phyloP scores from a whole-genome alignment of 2,797 vertebrate genomes.

The Syncerus caffer region DNA sequence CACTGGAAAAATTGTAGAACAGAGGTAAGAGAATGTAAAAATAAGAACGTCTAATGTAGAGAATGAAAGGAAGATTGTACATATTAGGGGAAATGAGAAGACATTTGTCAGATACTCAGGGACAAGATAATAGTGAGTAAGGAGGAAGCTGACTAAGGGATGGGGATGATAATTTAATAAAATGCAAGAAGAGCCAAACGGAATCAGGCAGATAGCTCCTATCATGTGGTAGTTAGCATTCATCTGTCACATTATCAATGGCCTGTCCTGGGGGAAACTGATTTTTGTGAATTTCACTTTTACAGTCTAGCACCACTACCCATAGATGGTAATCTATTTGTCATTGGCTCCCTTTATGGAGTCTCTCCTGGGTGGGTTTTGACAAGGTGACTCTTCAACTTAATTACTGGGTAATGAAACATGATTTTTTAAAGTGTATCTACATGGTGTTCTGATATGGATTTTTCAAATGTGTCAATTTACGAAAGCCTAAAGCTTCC shows the following conservation, averaged over 20 bases:
- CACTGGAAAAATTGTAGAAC: slow-evolving; percentile 26
- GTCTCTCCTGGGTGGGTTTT: neutral
- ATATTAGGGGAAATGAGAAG: slow-evolving; percentile 56
- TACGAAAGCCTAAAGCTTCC: neutral
- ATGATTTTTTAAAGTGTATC: neutral
- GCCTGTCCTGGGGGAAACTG: neutral
- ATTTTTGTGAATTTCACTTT: neutral
- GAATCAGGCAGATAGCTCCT: neutral
- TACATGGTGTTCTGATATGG: neutral
- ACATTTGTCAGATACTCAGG: slow-evolving; percentile 54
- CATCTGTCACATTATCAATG: neutral
- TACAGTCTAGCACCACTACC: neutral
- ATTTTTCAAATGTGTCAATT: neutral
- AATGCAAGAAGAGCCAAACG: neutral
- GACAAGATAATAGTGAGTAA: slow-evolving; percentile 16
- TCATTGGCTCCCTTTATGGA: neutral
- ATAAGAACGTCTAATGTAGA: slow-evolving; percentile 58
- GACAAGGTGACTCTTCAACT: neutral
- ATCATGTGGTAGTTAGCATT: neutral
- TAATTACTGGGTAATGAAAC: neutral
- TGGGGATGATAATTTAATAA: slow-evolving; percentile 25
- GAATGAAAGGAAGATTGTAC: slow-evolving; percentile 51
- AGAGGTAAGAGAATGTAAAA: slow-evolving; percentile 44
- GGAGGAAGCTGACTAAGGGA: neutral
- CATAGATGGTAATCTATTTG: neutral